Evolutionary conservation across 2,888 invertebrate species (phyloP), one percentile per base, ranked within the genome.

Genomic region (Catonia carolina): DNA sequence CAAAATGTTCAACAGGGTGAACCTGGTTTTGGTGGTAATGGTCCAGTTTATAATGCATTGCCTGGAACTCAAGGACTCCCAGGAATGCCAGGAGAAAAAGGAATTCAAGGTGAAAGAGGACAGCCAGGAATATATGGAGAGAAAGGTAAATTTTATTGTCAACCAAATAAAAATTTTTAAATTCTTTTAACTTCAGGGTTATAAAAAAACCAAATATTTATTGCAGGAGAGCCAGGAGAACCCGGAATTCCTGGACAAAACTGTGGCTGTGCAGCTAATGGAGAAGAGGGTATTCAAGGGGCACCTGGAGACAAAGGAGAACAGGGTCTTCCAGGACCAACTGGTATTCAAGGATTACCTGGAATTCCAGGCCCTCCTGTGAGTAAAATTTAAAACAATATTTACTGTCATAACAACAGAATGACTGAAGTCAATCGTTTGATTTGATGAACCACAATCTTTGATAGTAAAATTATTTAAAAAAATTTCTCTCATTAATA

Each of bases 71-170:
- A 70, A 52, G 67, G 66, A 78, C 50, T 84, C 20, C 83, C 86
- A 14, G 93, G 93, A 45, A 78, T 78, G 1, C 79, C 88, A 63
- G 94, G 93, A 55, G 88, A 89, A 0, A 88, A 88, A 67, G 94
- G 93, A 60, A 80, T 47, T 35, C 56, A 60, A 31, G 61, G 59
- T n/a, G 33, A 48, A n/a, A 48, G 10, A 33, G 58, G 58, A 17
- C 36, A 18, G 12, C 33, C 54, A 23, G 58, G 58, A 15, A 6
- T 48, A 48, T 12, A 5, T 31, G n/a, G 45, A 45, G 45, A 45
- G 17, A 45, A 22, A 22, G 60, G 4, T 48, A 56, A 12, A 8
- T 27, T 27, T 6, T 27, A n/a, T n/a, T n/a, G n/a, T n/a, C n/a
- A n/a, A n/a, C n/a, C n/a, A n/a, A n/a, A n/a, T n/a, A n/a, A 27